Conservation (phyloP, 2,797 vertebrate species). For the Lepus townsendii region DNA sequence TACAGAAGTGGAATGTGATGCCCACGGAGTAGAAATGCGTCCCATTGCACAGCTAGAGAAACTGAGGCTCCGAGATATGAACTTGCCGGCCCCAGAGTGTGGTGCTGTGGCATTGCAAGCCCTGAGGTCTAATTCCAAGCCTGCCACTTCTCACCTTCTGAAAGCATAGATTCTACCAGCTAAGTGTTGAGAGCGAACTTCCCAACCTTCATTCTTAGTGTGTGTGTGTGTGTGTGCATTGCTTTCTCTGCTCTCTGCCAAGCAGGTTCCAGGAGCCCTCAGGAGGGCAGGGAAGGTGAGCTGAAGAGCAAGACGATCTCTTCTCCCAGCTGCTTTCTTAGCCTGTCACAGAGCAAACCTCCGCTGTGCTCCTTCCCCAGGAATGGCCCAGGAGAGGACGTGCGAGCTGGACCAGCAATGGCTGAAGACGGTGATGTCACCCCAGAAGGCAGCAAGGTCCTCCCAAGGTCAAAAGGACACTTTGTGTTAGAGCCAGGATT, state of each 20-base stretch:
- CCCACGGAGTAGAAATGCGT: neutral
- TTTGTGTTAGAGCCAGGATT: neutral
- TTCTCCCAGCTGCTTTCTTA: neutral
- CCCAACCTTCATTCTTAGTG: neutral
- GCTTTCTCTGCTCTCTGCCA: neutral
- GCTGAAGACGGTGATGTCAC: neutral
- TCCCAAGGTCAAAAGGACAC: neutral
- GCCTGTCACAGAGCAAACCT: neutral
- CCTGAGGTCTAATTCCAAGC: fast-evolving
- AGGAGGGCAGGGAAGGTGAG: neutral
- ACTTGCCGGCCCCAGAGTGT: neutral
- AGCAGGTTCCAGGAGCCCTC: too few relatives aligned
- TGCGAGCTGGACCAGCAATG: neutral
- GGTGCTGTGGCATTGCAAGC: neutral
- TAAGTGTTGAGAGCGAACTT: neutral
- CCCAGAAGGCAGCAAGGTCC: neutral
- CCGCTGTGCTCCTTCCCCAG: too few relatives aligned
- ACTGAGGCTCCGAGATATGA: neutral
- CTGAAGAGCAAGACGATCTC: neutral
- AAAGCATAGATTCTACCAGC: neutral
- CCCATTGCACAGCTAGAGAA: neutral
- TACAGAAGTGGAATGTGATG: fast-evolving
- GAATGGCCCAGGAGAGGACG: neutral
- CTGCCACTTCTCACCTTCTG: neutral
- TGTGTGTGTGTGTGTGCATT: too few relatives aligned